Conservation (phyloP, 2,113 vertebrate genomes). For the Aplodontia rufa region DNA sequence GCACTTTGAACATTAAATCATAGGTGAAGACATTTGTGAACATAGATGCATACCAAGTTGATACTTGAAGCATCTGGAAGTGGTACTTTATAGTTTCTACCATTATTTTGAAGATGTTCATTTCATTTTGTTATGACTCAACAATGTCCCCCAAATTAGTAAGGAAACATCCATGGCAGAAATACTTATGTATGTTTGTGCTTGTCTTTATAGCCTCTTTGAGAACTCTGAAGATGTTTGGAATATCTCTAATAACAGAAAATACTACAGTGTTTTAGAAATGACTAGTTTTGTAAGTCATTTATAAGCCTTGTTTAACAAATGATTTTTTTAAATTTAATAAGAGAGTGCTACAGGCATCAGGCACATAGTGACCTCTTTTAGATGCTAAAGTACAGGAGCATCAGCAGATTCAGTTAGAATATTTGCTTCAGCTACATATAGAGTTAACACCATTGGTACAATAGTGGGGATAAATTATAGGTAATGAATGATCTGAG, state of each 20-base stretch:
- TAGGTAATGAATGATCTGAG: neutral
- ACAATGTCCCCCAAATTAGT: neutral
- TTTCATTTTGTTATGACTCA: conserved; percentile 52
- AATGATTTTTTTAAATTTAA: conserved; percentile 33
- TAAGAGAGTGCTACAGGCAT: neutral
- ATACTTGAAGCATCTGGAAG: conserved; percentile 67
- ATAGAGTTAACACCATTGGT: neutral
- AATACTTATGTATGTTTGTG: neutral
- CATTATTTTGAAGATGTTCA: conserved; percentile 34
- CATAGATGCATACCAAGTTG: conserved; percentile 48
- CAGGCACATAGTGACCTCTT: neutral
- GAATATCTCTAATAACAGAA: conserved; percentile 6
- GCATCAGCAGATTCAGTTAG: neutral
- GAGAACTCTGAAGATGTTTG: conserved; percentile 37
- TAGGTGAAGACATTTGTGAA: conserved; percentile 63
- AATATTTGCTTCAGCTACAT: neutral
- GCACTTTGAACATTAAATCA: conserved; percentile 73
- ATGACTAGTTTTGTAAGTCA: neutral
- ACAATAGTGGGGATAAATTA: neutral
- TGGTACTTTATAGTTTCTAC: conserved; percentile 34
- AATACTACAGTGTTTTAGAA: conserved; percentile 48
- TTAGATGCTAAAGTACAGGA: neutral
- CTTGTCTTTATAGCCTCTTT: conserved; percentile 41
- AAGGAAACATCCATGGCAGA: conserved; percentile 5
- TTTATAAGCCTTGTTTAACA: neutral